These are phyloP conservation scores for Hydriomena furcata DNA, from an alignment of 2,888 invertebrate genomes.

Conservation along the genomic window DNA sequence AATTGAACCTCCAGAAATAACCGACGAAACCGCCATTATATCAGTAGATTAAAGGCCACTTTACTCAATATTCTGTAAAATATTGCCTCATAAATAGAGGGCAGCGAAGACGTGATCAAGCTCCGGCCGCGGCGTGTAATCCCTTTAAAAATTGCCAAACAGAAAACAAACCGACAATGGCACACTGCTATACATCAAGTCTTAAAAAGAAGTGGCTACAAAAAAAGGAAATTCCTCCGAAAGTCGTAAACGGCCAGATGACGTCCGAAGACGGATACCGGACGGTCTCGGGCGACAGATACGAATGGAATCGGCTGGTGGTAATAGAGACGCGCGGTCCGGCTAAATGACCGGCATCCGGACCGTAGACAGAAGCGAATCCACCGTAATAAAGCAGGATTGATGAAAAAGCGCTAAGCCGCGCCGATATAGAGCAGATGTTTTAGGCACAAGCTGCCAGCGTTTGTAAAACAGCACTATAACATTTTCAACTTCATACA, in stretches of 20 bases:
- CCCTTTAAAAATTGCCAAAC: slow-evolving; percentile 82
- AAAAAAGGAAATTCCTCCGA: slow-evolving; percentile 57
- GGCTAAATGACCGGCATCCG: slow-evolving; percentile 80
- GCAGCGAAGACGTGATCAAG: slow-evolving; percentile 78
- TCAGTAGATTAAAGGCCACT: slow-evolving; percentile 82
- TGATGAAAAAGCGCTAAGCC: slow-evolving; percentile 85
- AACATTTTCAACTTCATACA: background rate
- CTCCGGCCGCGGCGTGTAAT: slow-evolving; percentile 63
- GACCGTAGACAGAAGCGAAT: slow-evolving; percentile 79
- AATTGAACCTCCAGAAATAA: slow-evolving; percentile 62
- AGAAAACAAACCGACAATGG: slow-evolving; percentile 77
- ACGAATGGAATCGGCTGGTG: slow-evolving; percentile 79
- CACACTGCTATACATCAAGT: slow-evolving; percentile 71
- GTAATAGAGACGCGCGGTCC: slow-evolving; percentile 77
- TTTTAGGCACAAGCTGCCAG: slow-evolving; percentile 40
- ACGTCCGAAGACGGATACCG: slow-evolving; percentile 72
- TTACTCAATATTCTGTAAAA: slow-evolving; percentile 82
- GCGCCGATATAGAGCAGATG: slow-evolving; percentile 75
- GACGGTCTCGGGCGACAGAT: slow-evolving; percentile 70
- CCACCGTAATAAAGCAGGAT: slow-evolving; percentile 83
- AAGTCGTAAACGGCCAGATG: slow-evolving; percentile 63
- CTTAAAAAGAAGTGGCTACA: slow-evolving; percentile 60
- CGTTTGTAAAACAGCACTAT: slow-evolving; percentile 27
- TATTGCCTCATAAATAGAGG: slow-evolving; percentile 80
- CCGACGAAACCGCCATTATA: slow-evolving; percentile 72